Conservation (phyloP, 2,113 vertebrate species). For the Myotis yumanensis region DNA sequence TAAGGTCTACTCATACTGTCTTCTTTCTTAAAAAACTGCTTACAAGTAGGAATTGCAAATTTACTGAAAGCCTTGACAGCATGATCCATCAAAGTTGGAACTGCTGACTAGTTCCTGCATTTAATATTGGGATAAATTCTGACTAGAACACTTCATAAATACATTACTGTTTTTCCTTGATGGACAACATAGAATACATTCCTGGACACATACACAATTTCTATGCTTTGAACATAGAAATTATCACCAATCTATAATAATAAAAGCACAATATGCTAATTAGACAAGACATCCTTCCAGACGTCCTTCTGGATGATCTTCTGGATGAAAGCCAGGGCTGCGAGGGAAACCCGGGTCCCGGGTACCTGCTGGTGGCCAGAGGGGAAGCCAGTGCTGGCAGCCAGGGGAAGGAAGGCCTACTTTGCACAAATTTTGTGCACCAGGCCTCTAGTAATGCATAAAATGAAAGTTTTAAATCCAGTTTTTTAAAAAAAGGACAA, state of each 20-base stretch:
- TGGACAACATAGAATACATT: neutral
- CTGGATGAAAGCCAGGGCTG: too few relatives aligned
- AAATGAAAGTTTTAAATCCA: conserved; percentile 12
- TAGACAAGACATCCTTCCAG: too few relatives aligned
- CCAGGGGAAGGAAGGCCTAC: too few relatives aligned
- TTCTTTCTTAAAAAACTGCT: conserved; percentile 42
- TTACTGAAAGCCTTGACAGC: neutral
- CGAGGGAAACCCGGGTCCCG: too few relatives aligned
- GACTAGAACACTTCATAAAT: conserved; percentile 15
- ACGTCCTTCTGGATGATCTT: too few relatives aligned
- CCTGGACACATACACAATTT: neutral
- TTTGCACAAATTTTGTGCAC: too few relatives aligned
- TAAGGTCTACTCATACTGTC: neutral
- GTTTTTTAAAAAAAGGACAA: neutral
- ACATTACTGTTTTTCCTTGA: conserved; percentile 4
- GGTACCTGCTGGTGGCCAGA: too few relatives aligned
- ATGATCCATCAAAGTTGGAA: neutral
- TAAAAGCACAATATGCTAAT: too few relatives aligned
- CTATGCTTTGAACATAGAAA: neutral
- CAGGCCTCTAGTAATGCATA: neutral
- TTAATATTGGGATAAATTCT: conserved; percentile 8
- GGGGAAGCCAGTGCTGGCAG: too few relatives aligned
- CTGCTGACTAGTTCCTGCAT: conserved; percentile 10
- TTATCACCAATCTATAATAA: neutral
- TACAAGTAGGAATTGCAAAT: neutral